A percentile compares a stretch with the other conserved stretches of the same genome.
Evolutionary conservation across 2,797 vertebrate species (phyloP).

Genomic region (Yasuhikotakia modesta): DNA sequence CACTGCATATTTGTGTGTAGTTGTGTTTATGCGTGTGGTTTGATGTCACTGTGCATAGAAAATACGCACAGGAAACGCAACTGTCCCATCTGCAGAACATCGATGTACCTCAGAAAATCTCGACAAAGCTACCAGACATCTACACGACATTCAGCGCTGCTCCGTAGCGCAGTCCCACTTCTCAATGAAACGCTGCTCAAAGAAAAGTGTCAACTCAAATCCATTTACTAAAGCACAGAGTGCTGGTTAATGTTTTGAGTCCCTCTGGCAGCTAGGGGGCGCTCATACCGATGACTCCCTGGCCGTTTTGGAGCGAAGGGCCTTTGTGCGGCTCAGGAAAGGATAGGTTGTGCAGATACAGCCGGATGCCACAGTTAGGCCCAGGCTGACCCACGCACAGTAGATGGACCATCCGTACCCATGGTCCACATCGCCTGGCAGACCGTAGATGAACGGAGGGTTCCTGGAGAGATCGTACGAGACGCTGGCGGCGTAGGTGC

Average conservation of each 20-base stretch:
- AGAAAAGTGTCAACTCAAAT: constrained; percentile 7
- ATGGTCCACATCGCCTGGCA: constrained; percentile 84
- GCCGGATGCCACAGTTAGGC: constrained; percentile 79
- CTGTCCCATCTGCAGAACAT: constrained; percentile 24
- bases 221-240: constrained; percentile 24
- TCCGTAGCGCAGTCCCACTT: constrained; percentile 16
- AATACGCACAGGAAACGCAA: constrained; percentile 34
- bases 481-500: constrained; percentile 84
- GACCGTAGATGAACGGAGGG: constrained; percentile 84
- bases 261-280: neutral
- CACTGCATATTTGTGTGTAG: constrained; percentile 46
- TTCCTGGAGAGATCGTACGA: constrained; percentile 85
- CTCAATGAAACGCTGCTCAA: constrained; percentile 2
- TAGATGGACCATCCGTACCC: constrained; percentile 87
- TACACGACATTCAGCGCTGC: constrained; percentile 27
- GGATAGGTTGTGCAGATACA: constrained; percentile 84
- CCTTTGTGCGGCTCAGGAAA: constrained; percentile 78
- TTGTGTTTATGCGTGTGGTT: constrained; percentile 28
- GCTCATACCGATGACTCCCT: constrained; percentile 60
- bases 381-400: constrained; percentile 85
- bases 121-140: constrained; percentile 21
- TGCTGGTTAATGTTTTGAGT: constrained; percentile 25
- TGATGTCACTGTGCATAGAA: neutral
- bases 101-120: constrained; percentile 29
- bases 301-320: constrained; percentile 79